phyloP scores from a whole-genome alignment of 1,140 invertebrate species.

The Drosophila kohkoa region DNA sequence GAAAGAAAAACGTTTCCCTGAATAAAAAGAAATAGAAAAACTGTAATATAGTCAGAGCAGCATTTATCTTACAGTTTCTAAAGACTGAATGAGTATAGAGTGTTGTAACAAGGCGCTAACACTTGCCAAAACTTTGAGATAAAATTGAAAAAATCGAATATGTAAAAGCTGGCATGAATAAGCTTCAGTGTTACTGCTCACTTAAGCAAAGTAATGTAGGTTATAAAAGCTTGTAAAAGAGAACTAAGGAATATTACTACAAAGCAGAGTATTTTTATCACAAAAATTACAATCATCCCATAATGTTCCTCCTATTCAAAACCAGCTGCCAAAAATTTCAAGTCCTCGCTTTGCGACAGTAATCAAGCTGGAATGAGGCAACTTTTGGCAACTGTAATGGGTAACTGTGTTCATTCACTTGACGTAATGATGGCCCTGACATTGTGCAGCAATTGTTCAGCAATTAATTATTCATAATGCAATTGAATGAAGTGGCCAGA shows the following conservation, averaged over 20 bases:
- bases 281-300: too few species aligned
- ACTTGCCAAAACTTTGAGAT: too few species aligned
- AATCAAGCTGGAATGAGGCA: neutral
- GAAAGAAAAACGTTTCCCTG: too few species aligned
- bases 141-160: too few species aligned
- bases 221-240: too few species aligned
- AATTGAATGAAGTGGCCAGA: slow-evolving; percentile 53
- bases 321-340: neutral
- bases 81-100: too few species aligned
- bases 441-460: slow-evolving; percentile 56
- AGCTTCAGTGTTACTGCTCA: neutral
- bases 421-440: slow-evolving; percentile 63
- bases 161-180: neutral
- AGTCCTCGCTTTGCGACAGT: neutral
- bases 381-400: neutral
- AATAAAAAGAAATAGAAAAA: too few species aligned
- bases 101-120: too few species aligned
- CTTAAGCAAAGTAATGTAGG: neutral
- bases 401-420: slow-evolving; percentile 51
- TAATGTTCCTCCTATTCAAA: neutral
- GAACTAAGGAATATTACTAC: too few species aligned
- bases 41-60: too few species aligned
- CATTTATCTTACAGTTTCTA: too few species aligned
- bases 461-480: slow-evolving; percentile 74
- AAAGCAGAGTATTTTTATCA: too few species aligned